Evolutionary conservation across 2,888 invertebrate genomes (phyloP).

Genomic region (Limnephilus lunatus): DNA sequence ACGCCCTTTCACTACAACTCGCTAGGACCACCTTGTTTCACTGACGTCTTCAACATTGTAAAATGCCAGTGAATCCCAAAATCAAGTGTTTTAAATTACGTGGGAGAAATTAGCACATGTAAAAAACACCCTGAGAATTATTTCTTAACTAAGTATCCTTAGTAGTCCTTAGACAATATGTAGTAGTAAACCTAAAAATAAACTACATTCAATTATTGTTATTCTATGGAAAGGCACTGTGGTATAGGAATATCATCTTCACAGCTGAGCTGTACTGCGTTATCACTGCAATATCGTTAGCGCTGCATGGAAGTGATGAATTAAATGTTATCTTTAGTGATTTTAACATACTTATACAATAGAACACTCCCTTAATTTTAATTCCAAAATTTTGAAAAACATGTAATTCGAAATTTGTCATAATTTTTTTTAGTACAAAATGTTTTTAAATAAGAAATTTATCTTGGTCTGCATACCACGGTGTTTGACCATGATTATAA

Average conservation of each 20-base stretch:
- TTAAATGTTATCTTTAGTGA: conserved; percentile 6
- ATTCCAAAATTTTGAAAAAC: too few species aligned
- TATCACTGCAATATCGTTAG: conserved; percentile 45
- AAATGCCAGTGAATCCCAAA: conserved; percentile 42
- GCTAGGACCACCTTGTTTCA: conserved; percentile 15
- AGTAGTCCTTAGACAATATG: conserved; percentile 30
- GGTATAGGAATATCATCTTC: conserved; percentile 65
- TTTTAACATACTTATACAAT: neutral
- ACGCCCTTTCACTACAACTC: neutral
- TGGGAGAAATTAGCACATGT: conserved; percentile 29
- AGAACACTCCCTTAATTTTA: too few species aligned
- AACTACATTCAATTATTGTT: conserved; percentile 53
- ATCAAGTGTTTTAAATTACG: neutral
- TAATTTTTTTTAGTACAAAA: too few species aligned
- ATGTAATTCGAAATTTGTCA: too few species aligned
- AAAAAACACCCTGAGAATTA: conserved; percentile 54
- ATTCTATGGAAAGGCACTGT: conserved; percentile 66
- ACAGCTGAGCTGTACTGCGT: conserved; percentile 56
- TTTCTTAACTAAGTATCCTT: conserved; percentile 25
- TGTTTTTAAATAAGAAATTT: too few species aligned
- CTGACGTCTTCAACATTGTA: conserved; percentile 54
- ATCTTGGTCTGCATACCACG: too few species aligned
- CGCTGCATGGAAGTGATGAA: conserved; percentile 15
- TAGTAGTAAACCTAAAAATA: conserved; percentile 38
- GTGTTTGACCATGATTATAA: too few species aligned